Percentiles rank a stretch among this genome's conserved stretches.
Evolutionary conservation across 2,888 invertebrate genomes (phyloP).

Genomic region (Tenodera sinensis): DNA sequence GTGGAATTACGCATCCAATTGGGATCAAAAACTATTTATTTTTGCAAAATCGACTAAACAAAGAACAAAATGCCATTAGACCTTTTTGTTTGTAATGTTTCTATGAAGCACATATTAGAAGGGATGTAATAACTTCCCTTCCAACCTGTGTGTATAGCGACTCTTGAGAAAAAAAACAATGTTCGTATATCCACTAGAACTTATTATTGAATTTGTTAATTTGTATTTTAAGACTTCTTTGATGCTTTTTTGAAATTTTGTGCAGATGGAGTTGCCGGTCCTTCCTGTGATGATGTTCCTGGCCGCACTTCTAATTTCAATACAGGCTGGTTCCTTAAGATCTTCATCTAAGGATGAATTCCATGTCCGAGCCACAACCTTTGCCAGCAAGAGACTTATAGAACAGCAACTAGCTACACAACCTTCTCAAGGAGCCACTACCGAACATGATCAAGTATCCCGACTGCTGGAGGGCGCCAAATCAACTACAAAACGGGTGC

Average conservation of each 20-base stretch:
- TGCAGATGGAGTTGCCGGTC: slow-evolving; percentile 6
- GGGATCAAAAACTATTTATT: too few species aligned
- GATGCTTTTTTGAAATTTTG: background rate
- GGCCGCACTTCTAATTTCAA: background rate
- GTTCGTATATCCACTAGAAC: too few species aligned
- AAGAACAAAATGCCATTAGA: too few species aligned
- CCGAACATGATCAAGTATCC: background rate
- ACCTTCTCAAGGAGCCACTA: background rate
- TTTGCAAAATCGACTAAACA: too few species aligned
- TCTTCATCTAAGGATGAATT: background rate
- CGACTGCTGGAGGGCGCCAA: background rate
- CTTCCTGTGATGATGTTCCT: background rate
- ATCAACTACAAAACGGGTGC: background rate
- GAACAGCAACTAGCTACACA: background rate
- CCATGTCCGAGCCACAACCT: background rate
- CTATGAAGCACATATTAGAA: too few species aligned
- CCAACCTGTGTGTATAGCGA: too few species aligned
- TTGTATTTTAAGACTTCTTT: too few species aligned
- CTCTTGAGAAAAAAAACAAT: too few species aligned
- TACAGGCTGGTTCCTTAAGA: background rate
- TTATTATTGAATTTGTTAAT: too few species aligned
- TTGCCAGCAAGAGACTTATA: background rate
- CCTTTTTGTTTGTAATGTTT: too few species aligned
- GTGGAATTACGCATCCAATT: too few species aligned
- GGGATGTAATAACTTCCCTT: too few species aligned